These are phyloP conservation scores for Himantopus leucocephalus DNA, from an alignment of 2,113 vertebrate genomes.

Conservation along the genomic window DNA sequence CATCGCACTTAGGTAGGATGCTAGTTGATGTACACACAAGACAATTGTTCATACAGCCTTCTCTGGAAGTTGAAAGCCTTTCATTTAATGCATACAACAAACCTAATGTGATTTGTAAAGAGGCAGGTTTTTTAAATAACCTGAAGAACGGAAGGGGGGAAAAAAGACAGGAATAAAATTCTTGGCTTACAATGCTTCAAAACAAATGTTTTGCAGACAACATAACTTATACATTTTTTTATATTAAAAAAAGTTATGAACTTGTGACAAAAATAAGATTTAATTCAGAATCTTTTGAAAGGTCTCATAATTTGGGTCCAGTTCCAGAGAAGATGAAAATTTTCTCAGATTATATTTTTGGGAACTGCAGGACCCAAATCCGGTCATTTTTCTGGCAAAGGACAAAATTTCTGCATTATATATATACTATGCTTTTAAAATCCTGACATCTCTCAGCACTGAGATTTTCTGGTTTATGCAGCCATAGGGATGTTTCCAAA, in stretches of 20 bases:
- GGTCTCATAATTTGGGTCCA: background rate
- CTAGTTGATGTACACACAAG: background rate
- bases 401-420: background rate
- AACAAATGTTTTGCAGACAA: background rate
- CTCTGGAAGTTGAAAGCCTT: slow-evolving; percentile 6
- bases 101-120: slow-evolving; percentile 23
- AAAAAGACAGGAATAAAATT: background rate
- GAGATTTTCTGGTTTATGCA: background rate
- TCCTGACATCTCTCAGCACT: background rate
- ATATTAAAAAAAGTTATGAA: background rate
- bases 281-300: background rate
- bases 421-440: background rate
- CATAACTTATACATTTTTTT: background rate
- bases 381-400: background rate
- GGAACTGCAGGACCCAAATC: background rate
- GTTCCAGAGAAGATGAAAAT: background rate
- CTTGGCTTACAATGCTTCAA: background rate
- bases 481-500: background rate
- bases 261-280: background rate
- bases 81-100: slow-evolving; percentile 26
- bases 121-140: background rate
- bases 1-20: background rate
- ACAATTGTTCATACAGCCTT: background rate
- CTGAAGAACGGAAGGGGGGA: background rate
- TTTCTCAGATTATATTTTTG: background rate